These are phyloP conservation scores for Trematocara marginatum DNA, from an alignment of 2,113 vertebrate genomes.

Conservation along the genomic window DNA sequence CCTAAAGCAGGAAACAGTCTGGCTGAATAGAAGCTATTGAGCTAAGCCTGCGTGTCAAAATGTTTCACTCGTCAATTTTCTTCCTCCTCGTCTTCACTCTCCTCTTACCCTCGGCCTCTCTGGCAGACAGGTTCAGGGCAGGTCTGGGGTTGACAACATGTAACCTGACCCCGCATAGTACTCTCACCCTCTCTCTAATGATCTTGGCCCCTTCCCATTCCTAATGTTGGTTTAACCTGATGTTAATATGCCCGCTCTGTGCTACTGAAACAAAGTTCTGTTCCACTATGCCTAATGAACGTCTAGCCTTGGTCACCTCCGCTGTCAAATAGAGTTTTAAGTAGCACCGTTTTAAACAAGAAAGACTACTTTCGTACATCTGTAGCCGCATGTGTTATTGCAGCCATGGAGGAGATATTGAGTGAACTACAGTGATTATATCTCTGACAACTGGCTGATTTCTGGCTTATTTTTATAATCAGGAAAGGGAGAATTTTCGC, in stretches of 20 bases:
- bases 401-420: not conserved
- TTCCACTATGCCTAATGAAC: slow-evolving; percentile 14
- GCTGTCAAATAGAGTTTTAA: slow-evolving; percentile 43
- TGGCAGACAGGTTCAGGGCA: slow-evolving; percentile 54
- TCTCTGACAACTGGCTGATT: not conserved
- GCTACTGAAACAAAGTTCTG: slow-evolving; percentile 59
- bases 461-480: not conserved
- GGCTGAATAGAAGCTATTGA: slow-evolving; percentile 35
- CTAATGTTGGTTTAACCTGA: slow-evolving; percentile 71
- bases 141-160: slow-evolving; percentile 36
- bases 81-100: not conserved
- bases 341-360: not conserved
- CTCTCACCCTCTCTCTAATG: slow-evolving; percentile 27
- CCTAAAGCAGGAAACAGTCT: slow-evolving; percentile 4
- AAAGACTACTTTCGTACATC: slow-evolving; percentile 5
- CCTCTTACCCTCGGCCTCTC: not conserved
- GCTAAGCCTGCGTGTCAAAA: slow-evolving; percentile 14
- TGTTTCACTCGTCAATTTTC: slow-evolving; percentile 33
- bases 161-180: slow-evolving; percentile 33
- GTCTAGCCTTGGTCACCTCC: slow-evolving; percentile 22
- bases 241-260: slow-evolving; percentile 52
- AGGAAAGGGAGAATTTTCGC: not conserved
- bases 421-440: not conserved
- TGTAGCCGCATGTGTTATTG: not conserved
- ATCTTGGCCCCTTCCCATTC: slow-evolving; percentile 48